phyloP scores from a whole-genome alignment of 2,888 invertebrate genomes.

The Buathra laborator region DNA sequence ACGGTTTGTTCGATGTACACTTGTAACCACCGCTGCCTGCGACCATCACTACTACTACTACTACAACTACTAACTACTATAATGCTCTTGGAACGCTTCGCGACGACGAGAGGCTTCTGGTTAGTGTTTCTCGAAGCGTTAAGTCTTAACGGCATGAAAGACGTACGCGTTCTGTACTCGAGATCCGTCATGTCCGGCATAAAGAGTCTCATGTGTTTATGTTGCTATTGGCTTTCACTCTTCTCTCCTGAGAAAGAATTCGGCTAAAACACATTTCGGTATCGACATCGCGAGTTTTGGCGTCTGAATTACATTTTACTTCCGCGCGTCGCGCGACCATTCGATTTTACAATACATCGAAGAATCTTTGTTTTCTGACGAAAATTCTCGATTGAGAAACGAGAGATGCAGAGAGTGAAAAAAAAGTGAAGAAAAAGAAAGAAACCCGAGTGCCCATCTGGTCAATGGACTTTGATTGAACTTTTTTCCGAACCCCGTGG shows the following conservation, averaged over 20 bases:
- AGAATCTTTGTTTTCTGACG: no score
- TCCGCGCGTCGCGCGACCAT: no score
- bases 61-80: slow-evolving; percentile 24
- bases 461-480: slow-evolving; percentile 80
- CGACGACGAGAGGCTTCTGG: slow-evolving; percentile 75
- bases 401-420: slow-evolving; percentile 10
- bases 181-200: slow-evolving; percentile 36
- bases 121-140: slow-evolving; percentile 78
- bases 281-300: not conserved
- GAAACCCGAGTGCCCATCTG: slow-evolving; percentile 74
- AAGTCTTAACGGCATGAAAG: slow-evolving; percentile 71
- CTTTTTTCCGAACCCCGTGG: slow-evolving; percentile 40
- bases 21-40: no score
- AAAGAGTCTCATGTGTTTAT: slow-evolving; percentile 74
- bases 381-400: slow-evolving; percentile 4
- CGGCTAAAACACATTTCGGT: slow-evolving; percentile 66
- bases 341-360: no score
- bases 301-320: no score
- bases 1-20: no score
- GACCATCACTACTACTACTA: not conserved
- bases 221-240: slow-evolving; percentile 75
- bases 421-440: slow-evolving; percentile 38
- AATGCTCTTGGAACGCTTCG: slow-evolving; percentile 50
- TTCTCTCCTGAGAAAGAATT: slow-evolving; percentile 19
- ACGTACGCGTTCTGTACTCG: slow-evolving; percentile 40